phyloP scores from a whole-genome alignment of 1,140 invertebrate species.

The Drosophila pallidifrons region DNA sequence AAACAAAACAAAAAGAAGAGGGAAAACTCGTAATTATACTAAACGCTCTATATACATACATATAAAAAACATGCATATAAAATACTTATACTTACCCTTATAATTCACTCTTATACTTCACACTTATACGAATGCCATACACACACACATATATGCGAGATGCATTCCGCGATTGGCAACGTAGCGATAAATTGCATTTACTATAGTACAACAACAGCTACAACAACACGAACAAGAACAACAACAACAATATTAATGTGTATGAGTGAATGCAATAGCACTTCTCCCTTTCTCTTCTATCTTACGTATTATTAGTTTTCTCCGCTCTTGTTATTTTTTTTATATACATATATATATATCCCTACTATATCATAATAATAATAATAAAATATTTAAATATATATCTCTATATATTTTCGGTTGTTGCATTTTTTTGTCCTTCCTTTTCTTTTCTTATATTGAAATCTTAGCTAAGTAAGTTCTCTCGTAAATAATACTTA shows the following conservation, averaged over 20 bases:
- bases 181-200: slow-evolving; percentile 42
- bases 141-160: too few relatives aligned
- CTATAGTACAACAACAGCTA: slow-evolving; percentile 6
- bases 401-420: not conserved
- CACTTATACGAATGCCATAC: slow-evolving; percentile 16
- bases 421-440: not conserved
- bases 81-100: slow-evolving; percentile 23
- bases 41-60: slow-evolving; percentile 10
- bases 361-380: slow-evolving; percentile 8
- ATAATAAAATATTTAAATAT: slow-evolving; percentile 12
- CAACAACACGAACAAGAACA: not conserved
- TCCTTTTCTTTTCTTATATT: not conserved
- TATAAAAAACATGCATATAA: slow-evolving; percentile 1
- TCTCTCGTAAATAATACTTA: slow-evolving; percentile 45
- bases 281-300: slow-evolving; percentile 3
- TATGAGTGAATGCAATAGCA: slow-evolving; percentile 39
- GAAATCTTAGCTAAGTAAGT: slow-evolving; percentile 34
- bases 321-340: slow-evolving; percentile 10
- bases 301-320: slow-evolving; percentile 5
- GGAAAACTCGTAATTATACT: slow-evolving; percentile 18
- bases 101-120: slow-evolving; percentile 6
- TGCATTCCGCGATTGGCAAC: slow-evolving; percentile 26
- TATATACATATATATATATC: slow-evolving; percentile 4
- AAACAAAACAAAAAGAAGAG: slow-evolving; percentile 1
- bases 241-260: not conserved